A percentile compares a stretch with the other conserved stretches of the same genome.
Evolutionary conservation across 2,113 vertebrate genomes (phyloP).

Genomic region (Podiceps cristatus): DNA sequence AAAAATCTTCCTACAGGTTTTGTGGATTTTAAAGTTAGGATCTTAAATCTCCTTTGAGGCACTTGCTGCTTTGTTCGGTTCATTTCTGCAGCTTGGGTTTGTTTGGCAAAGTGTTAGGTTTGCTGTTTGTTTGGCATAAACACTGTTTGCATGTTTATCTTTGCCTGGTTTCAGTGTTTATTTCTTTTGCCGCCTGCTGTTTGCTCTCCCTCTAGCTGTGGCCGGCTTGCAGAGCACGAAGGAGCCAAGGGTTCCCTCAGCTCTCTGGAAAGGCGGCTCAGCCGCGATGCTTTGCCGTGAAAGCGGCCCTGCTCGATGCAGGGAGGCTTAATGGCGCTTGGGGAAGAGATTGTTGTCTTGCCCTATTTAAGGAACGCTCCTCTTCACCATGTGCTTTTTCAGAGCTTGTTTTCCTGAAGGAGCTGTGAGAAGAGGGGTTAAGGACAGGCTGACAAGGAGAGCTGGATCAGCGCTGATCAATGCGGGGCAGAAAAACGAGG

Average conservation of each 20-base stretch:
- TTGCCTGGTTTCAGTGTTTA: neutral
- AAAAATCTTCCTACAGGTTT: neutral
- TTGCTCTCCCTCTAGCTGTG: neutral
- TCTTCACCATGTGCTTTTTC: neutral
- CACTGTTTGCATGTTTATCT: neutral
- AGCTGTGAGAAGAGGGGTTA: neutral
- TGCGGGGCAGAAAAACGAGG: neutral
- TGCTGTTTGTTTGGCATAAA: neutral
- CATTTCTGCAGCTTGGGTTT: neutral
- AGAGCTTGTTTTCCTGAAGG: neutral
- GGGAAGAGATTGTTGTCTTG: neutral
- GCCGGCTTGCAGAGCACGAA: neutral
- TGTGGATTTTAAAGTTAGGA: neutral
- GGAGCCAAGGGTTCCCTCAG: neutral
- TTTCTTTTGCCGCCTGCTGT: neutral
- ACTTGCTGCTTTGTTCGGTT: neutral
- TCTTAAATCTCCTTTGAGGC: neutral
- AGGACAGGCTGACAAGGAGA: neutral
- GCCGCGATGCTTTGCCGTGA: fast-evolving
- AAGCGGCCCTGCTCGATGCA: neutral
- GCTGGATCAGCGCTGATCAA: neutral
- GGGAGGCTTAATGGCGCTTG: fast-evolving
- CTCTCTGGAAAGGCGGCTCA: neutral
- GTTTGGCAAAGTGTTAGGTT: neutral
- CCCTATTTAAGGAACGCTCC: neutral